Evolutionary conservation across 2,113 vertebrate genomes (phyloP).

Genomic region (Neotragus pygmaeus): DNA sequence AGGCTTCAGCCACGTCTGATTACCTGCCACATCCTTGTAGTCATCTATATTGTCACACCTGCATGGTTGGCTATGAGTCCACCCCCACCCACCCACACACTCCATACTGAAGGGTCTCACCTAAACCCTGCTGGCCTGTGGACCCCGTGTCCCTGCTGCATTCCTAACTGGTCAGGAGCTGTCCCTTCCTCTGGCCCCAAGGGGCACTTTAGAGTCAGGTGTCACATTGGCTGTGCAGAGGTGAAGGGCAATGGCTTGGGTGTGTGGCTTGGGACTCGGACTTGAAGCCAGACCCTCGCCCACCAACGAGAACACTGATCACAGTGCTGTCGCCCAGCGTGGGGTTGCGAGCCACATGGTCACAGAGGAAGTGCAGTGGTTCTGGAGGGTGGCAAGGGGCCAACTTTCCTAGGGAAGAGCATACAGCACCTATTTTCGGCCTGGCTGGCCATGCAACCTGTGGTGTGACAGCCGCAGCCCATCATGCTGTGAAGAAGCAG

Average conservation of each 20-base stretch:
- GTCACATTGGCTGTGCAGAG: not conserved
- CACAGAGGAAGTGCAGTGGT: not conserved
- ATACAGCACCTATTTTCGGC: fast-evolving
- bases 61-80: not conserved
- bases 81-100: not conserved
- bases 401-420: not conserved
- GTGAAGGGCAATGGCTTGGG: not conserved
- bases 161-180: not conserved
- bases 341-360: not conserved
- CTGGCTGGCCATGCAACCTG: not conserved
- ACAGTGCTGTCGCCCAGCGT: not conserved
- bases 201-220: not conserved
- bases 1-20: not conserved
- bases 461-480: fast-evolving
- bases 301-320: fast-evolving
- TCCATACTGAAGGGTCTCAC: not conserved
- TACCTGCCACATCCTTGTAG: not conserved
- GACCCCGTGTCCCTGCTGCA: not conserved
- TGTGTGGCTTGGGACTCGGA: not conserved
- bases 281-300: not conserved
- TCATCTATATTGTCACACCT: not conserved
- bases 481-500: not conserved
- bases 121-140: not conserved
- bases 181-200: not conserved
- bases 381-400: not conserved